Evolutionary conservation across 2,113 vertebrate genomes (phyloP), one percentile per base, ranked within the genome.

Genomic region (Podilymbus podiceps): DNA sequence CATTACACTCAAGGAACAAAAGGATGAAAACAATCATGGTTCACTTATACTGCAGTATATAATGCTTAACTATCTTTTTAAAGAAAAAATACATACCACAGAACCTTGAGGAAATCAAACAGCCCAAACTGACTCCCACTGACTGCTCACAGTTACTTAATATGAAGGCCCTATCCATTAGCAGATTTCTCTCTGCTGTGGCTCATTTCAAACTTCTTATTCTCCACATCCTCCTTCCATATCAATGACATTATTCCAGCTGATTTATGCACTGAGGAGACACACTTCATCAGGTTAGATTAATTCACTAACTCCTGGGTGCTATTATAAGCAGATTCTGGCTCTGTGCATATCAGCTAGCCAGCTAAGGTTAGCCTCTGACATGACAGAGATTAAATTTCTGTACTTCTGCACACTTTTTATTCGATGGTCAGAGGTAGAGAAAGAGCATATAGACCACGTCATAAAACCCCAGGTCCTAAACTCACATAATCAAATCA

Each of bases 261-360:
- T 95, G 95, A 96, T 95, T 95, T 93, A 96, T 96, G 73, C 83
- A 78, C 86, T 88, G 87, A 96, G 81, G 69, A 93, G 84, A 69
- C 89, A 90, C 83, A 79, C 89, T 97, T 59, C 86, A 88, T 69
- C 89, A 89, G 66, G 56, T 69, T 19, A 73, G 84, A 97, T 95
- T 69, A 85, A 95, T 96, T 87, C 73, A 64, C 77, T 76, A 73
- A 6, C 90, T 95, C 90, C 69, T 85, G 53, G 64, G 72, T 64
- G 77, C 89, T 89, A 4, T 58, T 82, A 46, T 4, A 72, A 80
- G 80, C 66, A 79, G 46, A 23, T 69, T 95, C 73, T 89, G 83
- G 47, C 68, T 94, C 85, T 49, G 59, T 58, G 76, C 56, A 13
- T 12, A 12, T 30, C 53, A 27, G 52, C 22, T 67, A 73, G 35